A percentile compares a stretch with the other conserved stretches of the same genome.
Evolutionary conservation across 2,797 vertebrate genomes (phyloP).

Genomic region (Pristis pectinata): DNA sequence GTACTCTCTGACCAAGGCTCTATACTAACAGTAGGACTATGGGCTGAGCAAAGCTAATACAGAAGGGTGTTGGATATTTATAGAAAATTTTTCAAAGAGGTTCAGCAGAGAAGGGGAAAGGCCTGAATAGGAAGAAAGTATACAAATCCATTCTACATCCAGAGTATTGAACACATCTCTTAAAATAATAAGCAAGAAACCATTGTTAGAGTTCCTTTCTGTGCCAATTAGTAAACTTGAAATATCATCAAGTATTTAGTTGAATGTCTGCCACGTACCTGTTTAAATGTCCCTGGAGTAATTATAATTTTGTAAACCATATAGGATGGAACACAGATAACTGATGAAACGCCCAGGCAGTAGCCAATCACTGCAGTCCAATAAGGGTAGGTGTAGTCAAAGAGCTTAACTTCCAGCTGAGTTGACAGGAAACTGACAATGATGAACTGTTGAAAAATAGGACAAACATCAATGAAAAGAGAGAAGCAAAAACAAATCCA

Average conservation of each 20-base stretch:
- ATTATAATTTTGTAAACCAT: conserved; percentile 75
- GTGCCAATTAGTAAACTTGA: not conserved
- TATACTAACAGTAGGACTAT: not conserved
- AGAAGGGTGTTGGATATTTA: not conserved
- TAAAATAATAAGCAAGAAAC: not conserved
- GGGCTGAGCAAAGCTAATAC: not conserved
- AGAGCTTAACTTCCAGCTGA: conserved; percentile 78
- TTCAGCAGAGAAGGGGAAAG: not conserved
- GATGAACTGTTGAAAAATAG: conserved; percentile 70
- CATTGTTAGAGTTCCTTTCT: not conserved
- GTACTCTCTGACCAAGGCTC: not conserved
- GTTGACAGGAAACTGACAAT: conserved; percentile 87
- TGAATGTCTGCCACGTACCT: conserved; percentile 59
- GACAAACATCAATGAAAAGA: not conserved
- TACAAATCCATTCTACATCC: not conserved
- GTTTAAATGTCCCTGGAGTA: conserved; percentile 85
- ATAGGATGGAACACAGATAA: conserved; percentile 87
- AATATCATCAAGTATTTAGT: no score
- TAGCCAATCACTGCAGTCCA: conserved; percentile 89
- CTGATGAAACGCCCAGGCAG: conserved; percentile 86
- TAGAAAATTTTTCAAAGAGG: not conserved
- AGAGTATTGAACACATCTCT: not conserved
- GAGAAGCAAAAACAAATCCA: not conserved
- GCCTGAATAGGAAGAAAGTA: not conserved
- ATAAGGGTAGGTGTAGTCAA: conserved; percentile 78